phyloP scores from a whole-genome alignment of 2,797 vertebrate species.

The Poeciliopsis infans region DNA sequence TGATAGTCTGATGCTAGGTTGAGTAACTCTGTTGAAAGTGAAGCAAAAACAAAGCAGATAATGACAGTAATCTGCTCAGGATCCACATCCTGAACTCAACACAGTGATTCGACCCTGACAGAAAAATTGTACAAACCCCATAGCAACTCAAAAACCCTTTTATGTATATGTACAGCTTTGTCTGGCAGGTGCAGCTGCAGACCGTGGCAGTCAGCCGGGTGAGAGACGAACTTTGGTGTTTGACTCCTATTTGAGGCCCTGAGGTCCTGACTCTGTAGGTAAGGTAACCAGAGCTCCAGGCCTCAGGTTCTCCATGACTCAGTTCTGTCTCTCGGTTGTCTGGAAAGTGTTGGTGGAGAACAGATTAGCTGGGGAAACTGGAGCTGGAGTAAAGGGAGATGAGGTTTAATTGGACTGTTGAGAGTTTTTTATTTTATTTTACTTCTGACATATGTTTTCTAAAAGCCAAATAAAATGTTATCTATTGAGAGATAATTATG shows the following conservation, averaged over 20 bases:
- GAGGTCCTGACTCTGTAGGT: constrained; percentile 53
- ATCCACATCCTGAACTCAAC: neutral
- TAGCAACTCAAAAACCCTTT: constrained; percentile 23
- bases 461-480: neutral
- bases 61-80: neutral
- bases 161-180: constrained; percentile 26
- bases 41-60: neutral
- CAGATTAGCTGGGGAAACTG: constrained; percentile 16
- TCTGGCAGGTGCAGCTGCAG: constrained; percentile 25
- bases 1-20: neutral
- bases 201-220: constrained; percentile 6
- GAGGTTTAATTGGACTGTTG: neutral
- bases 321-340: constrained; percentile 63
- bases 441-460: constrained; percentile 2
- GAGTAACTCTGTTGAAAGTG: neutral
- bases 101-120: constrained; percentile 17
- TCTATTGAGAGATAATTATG: neutral
- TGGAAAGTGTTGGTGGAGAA: constrained; percentile 26
- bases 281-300: constrained; percentile 63
- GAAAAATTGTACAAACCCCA: constrained; percentile 34
- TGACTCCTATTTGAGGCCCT: constrained; percentile 40
- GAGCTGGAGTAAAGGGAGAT: constrained; percentile 5
- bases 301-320: constrained; percentile 75
- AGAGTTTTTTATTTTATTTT: neutral
- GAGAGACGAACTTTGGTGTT: constrained; percentile 45